Evolutionary conservation across 2,113 vertebrate genomes (phyloP), one percentile per base, ranked within the genome.

Genomic region (Lagopus leucura): DNA sequence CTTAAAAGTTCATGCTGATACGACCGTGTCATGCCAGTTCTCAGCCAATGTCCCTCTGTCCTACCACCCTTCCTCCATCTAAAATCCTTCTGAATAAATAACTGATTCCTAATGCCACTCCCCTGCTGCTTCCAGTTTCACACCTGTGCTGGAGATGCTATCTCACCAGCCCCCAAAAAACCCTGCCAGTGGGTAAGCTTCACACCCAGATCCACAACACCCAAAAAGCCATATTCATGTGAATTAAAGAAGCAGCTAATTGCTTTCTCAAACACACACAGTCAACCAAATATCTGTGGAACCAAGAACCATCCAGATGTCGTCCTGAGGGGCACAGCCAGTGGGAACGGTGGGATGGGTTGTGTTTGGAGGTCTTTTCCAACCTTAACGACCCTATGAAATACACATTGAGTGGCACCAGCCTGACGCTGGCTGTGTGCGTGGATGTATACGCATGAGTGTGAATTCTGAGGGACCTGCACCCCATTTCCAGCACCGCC

Each of bases 381-480:
- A 32, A 57, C 54, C 30, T 30, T 32, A 32, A 32, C 11, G 10
- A 11, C 24, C 8, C 58, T 10, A 3, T 18, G 19, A 32, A 38
- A 25, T 9, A 67, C 2, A 6, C 18, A 2, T 0, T 3, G 28
- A 73, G 55, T 4, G 12, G 3, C 24, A 67, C 3, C 65, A 67
- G 65, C 42, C 65, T 47, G 25, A 71, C 6, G 12, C 27, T 50
- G 2, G 16, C 30, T 7, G 30, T 32, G 36, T 13, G 28, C 6
- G 4, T 21, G 7, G 8, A 34, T 2, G 17, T 8, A 1, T 20
- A 9, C 0, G 25, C 7, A 13, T n/a, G 67, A 42, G 28, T 19
- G 30, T 58, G 30, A 15, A 9, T 45, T 3, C 13, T 10, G 18
- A 67, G 64, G 24, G 3, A 54, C 15, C 5, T 55, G 6, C 73